Evolutionary conservation across 1,140 invertebrate genomes (phyloP).

Genomic region (Neotoxoptera formosana): DNA sequence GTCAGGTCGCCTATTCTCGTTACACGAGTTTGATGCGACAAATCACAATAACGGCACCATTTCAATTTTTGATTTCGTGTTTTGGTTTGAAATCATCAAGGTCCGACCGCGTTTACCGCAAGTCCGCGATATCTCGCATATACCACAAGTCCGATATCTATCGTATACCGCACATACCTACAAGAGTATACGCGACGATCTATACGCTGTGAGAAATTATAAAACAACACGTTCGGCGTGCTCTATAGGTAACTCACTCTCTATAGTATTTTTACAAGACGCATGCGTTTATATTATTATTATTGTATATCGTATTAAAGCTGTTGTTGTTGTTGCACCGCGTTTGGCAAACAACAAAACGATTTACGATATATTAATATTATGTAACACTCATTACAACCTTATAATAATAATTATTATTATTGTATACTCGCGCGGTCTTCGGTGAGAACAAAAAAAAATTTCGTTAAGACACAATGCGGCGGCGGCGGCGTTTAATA

Average conservation of each 20-base stretch:
- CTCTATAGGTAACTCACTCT: background rate
- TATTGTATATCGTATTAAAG: background rate
- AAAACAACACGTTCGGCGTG: background rate
- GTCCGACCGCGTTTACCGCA: background rate
- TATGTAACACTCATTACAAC: background rate
- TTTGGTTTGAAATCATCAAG: background rate
- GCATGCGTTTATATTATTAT: background rate
- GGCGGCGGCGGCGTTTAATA: conserved; percentile 16
- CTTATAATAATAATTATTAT: background rate
- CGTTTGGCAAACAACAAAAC: background rate
- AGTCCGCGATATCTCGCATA: too few relatives aligned
- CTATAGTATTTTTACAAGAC: background rate
- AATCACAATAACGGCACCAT: background rate
- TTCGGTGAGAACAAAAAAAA: background rate
- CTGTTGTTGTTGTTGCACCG: background rate
- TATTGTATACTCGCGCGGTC: background rate
- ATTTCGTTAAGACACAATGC: background rate
- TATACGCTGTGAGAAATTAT: background rate
- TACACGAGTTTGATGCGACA: background rate
- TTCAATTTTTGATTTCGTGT: background rate
- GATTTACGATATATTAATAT: background rate
- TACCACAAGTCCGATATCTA: too few relatives aligned
- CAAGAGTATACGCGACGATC: background rate
- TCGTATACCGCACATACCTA: too few relatives aligned
- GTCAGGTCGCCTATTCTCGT: background rate